These are phyloP conservation scores for Gobio gobio DNA, from an alignment of 2,113 vertebrate species.

Conservation along the genomic window DNA sequence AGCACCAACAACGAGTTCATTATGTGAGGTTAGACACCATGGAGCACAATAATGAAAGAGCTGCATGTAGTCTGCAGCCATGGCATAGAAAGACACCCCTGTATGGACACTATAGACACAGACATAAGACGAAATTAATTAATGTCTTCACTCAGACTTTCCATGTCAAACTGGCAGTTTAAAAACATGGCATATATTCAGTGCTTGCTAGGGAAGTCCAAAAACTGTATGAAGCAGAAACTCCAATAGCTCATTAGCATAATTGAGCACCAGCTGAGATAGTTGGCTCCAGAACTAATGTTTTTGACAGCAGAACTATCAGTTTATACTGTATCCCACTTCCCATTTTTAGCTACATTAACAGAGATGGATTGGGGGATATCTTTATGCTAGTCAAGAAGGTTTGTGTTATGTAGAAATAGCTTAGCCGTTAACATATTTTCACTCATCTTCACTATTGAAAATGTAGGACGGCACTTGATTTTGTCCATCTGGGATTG, in stretches of 20 bases:
- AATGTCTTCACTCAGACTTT: constrained; percentile 13
- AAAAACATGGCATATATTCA: constrained; percentile 22
- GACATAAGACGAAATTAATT: constrained; percentile 23
- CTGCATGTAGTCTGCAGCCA: constrained; percentile 22
- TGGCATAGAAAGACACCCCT: constrained; percentile 32
- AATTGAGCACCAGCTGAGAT: constrained; percentile 39
- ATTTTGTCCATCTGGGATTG: too few species aligned
- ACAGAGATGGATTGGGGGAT: too few species aligned
- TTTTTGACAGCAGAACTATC: constrained; percentile 58
- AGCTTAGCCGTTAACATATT: not conserved
- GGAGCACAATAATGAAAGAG: constrained; percentile 53
- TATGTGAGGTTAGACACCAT: constrained; percentile 51
- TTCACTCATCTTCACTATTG: not conserved
- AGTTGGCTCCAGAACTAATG: constrained; percentile 23
- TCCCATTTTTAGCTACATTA: not conserved
- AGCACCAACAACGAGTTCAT: constrained; percentile 52
- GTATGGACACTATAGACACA: not conserved
- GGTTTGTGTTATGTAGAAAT: not conserved
- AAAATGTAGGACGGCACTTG: too few species aligned
- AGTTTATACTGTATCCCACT: not conserved
- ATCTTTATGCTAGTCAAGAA: not conserved
- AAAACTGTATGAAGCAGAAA: constrained; percentile 17
- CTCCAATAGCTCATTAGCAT: constrained; percentile 62
- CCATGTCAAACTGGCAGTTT: constrained; percentile 13
- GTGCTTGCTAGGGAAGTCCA: not conserved